phyloP scores from a whole-genome alignment of 23 tunicate species.

The Halocynthia roretzi region DNA sequence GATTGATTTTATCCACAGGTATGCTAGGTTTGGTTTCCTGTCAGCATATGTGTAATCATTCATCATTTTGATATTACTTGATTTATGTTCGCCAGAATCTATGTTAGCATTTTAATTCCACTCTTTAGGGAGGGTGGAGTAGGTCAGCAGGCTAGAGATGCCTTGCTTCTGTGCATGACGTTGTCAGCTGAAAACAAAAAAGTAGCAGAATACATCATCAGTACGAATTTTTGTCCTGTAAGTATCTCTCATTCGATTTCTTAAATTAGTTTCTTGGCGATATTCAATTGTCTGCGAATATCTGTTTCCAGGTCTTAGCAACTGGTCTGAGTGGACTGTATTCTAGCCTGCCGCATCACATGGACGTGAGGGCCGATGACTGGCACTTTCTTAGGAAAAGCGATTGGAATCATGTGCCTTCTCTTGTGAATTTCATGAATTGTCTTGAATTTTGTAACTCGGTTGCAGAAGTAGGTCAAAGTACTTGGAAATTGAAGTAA shows the following conservation, averaged over 20 bases:
- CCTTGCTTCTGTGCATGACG: constrained; percentile 74
- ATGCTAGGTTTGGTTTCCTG: neutral
- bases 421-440: constrained; percentile 79
- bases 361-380: constrained; percentile 80
- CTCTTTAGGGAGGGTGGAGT: constrained; percentile 75
- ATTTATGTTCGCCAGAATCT: neutral
- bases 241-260: neutral
- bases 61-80: neutral
- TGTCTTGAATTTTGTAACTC: constrained; percentile 94
- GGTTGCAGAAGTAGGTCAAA: constrained; percentile 48
- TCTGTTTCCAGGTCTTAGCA: constrained; percentile 58
- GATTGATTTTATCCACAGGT: constrained; percentile 81
- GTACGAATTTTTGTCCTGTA: constrained; percentile 87
- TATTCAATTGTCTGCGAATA: neutral
- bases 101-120: neutral
- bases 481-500: neutral
- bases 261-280: neutral
- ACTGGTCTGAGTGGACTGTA: constrained; percentile 81
- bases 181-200: constrained; percentile 51
- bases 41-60: neutral
- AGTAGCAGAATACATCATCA: constrained; percentile 83
- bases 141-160: constrained; percentile 94
- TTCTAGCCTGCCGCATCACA: constrained; percentile 82
- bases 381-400: constrained; percentile 81
- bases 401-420: constrained; percentile 78